These are phyloP conservation scores for Dioctria linearis DNA, from an alignment of 2,888 invertebrate genomes.

Conservation along the genomic window DNA sequence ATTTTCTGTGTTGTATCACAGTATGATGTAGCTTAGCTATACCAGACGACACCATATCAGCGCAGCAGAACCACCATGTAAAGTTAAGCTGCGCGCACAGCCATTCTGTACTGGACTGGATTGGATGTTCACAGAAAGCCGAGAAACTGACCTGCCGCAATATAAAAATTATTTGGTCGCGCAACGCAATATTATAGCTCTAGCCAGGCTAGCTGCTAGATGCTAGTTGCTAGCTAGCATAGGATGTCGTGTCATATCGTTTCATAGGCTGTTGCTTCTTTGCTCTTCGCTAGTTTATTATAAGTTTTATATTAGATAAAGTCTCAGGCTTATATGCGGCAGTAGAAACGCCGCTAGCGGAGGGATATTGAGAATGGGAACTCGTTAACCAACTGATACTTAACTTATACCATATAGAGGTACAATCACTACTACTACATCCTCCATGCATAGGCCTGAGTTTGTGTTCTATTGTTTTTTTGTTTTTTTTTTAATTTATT, in stretches of 20 bases:
- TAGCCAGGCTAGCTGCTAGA: no score
- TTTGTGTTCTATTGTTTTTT: background rate
- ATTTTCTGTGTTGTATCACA: no score
- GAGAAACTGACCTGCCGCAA: conserved; percentile 9
- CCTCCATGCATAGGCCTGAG: background rate
- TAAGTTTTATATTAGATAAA: no score
- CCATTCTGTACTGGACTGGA: background rate
- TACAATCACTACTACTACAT: background rate
- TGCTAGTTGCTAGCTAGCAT: no score
- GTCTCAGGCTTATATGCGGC: background rate
- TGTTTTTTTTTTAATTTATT: background rate
- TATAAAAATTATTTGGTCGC: background rate
- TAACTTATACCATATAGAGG: no score
- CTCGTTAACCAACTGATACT: background rate
- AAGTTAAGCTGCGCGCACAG: background rate
- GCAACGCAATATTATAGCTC: no score
- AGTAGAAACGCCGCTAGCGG: background rate
- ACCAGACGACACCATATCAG: no score
- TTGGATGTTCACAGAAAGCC: background rate
- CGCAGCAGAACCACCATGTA: no score
- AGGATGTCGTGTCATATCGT: no score
- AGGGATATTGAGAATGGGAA: background rate
- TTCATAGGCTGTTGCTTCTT: no score
- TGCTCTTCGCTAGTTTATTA: no score
- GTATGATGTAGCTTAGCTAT: no score